phyloP scores from a whole-genome alignment of 2,888 invertebrate species.

The Orgyia antiqua region DNA sequence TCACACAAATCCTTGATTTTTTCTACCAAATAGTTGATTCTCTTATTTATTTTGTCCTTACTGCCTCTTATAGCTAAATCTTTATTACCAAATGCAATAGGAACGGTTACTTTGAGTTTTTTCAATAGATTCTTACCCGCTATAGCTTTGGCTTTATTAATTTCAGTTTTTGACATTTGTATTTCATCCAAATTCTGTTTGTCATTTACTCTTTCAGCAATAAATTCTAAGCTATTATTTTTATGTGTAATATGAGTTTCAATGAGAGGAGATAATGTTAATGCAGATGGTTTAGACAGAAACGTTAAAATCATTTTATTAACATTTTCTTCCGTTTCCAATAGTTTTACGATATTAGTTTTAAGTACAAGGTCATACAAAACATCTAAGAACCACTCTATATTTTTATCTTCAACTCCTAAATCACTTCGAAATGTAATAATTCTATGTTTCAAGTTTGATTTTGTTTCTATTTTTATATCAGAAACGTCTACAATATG shows the following conservation, averaged over 20 bases:
- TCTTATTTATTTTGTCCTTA: slow-evolving; percentile 3
- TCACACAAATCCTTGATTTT: slow-evolving; percentile 7
- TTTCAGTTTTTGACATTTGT: neutral
- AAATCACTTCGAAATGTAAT: slow-evolving; percentile 11
- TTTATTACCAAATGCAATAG: slow-evolving; percentile 9
- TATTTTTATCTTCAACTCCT: slow-evolving; percentile 5
- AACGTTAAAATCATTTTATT: slow-evolving; percentile 1
- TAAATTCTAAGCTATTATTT: slow-evolving; percentile 8
- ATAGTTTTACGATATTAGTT: too few relatives aligned
- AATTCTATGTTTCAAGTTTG: slow-evolving; percentile 3
- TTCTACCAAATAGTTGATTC: slow-evolving; percentile 6
- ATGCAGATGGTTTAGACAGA: slow-evolving; percentile 1
- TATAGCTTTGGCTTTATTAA: slow-evolving; percentile 11
- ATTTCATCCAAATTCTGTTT: slow-evolving; percentile 3
- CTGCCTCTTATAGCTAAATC: slow-evolving; percentile 8
- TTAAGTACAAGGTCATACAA: neutral
- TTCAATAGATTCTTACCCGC: slow-evolving; percentile 2
- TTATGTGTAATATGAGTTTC: slow-evolving; percentile 9
- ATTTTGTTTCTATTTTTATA: slow-evolving; percentile 4
- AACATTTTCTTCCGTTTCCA: slow-evolving; percentile 1
- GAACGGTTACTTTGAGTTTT: slow-evolving; percentile 3
- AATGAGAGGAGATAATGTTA: slow-evolving; percentile 9
- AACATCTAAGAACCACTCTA: slow-evolving; percentile 4
- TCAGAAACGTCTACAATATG: slow-evolving; percentile 11
- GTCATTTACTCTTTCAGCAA: slow-evolving; percentile 1